Evolutionary conservation across 2,113 vertebrate genomes (phyloP).

Genomic region (Zosterops borbonicus): DNA sequence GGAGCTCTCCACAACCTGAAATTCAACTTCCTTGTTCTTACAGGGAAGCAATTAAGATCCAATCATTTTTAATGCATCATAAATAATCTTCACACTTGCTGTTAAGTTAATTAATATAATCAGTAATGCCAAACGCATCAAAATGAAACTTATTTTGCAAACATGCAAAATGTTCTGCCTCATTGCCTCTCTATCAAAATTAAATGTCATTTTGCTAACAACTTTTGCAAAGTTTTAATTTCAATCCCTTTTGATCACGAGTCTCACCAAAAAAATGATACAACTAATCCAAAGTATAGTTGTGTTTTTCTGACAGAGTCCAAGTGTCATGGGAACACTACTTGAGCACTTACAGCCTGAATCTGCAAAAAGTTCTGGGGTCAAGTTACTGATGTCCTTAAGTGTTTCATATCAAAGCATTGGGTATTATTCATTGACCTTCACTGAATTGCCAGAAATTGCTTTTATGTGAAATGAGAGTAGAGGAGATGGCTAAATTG

Average conservation of each 20-base stretch:
- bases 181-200: slow-evolving; percentile 60
- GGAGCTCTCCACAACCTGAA: slow-evolving; percentile 38
- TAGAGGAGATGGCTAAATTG: slow-evolving; percentile 6
- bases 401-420: slow-evolving; percentile 32
- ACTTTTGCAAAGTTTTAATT: slow-evolving; percentile 60
- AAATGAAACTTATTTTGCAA: slow-evolving; percentile 76
- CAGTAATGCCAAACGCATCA: slow-evolving; percentile 69
- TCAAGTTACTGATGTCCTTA: slow-evolving; percentile 19
- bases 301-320: neutral
- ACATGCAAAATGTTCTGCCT: slow-evolving; percentile 69
- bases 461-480: slow-evolving; percentile 33
- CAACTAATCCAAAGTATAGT: neutral
- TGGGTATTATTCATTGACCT: slow-evolving; percentile 31
- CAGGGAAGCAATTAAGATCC: slow-evolving; percentile 69
- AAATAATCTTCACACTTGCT: slow-evolving; percentile 74
- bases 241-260: slow-evolving; percentile 18
- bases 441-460: slow-evolving; percentile 28
- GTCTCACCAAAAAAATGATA: neutral
- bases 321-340: neutral
- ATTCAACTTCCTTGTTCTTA: slow-evolving; percentile 65
- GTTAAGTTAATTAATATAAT: slow-evolving; percentile 78
- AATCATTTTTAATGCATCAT: slow-evolving; percentile 72
- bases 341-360: slow-evolving; percentile 1
- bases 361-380: slow-evolving; percentile 26
- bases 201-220: slow-evolving; percentile 66